Percentiles rank a stretch among this genome's conserved stretches.
phyloP scores from a whole-genome alignment of 2,113 vertebrate genomes.

The Eolophus roseicapilla region DNA sequence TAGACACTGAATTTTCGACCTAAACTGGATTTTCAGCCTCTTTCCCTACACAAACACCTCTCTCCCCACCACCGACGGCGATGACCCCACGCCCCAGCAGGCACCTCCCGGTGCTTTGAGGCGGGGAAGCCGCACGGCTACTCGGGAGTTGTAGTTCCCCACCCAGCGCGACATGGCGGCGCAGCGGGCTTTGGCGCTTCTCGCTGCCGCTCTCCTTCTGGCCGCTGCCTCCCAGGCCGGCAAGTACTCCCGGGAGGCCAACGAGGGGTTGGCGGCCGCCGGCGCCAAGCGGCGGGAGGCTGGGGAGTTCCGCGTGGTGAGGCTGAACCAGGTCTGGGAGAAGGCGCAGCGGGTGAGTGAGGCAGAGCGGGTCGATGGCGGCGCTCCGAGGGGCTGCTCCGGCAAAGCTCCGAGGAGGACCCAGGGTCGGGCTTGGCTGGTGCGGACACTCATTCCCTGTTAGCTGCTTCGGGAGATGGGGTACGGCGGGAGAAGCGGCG shows the following conservation, averaged over 20 bases:
- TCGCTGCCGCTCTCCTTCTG: neutral
- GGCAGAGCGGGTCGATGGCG: neutral
- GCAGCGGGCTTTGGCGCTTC: accelerated
- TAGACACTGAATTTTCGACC: accelerated
- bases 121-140: neutral
- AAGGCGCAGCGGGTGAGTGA: slow-evolving; percentile 87
- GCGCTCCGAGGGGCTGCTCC: neutral
- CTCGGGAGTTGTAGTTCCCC: slow-evolving; percentile 19
- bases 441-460: neutral
- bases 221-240: slow-evolving; percentile 66
- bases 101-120: too few species aligned
- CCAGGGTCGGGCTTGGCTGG: neutral
- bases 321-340: slow-evolving; percentile 92
- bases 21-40: accelerated
- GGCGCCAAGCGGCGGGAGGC: slow-evolving; percentile 8
- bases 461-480: neutral
- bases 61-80: accelerated
- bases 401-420: neutral
- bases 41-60: accelerated
- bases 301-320: slow-evolving; percentile 88
- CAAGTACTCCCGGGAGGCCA: slow-evolving; percentile 87
- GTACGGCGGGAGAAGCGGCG: neutral
- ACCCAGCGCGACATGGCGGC: neutral
- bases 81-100: accelerated
- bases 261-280: slow-evolving; percentile 69